A percentile compares a stretch with the other conserved stretches of the same genome.
phyloP scores from a whole-genome alignment of 2,797 vertebrate genomes.

The Novumbra hubbsi region DNA sequence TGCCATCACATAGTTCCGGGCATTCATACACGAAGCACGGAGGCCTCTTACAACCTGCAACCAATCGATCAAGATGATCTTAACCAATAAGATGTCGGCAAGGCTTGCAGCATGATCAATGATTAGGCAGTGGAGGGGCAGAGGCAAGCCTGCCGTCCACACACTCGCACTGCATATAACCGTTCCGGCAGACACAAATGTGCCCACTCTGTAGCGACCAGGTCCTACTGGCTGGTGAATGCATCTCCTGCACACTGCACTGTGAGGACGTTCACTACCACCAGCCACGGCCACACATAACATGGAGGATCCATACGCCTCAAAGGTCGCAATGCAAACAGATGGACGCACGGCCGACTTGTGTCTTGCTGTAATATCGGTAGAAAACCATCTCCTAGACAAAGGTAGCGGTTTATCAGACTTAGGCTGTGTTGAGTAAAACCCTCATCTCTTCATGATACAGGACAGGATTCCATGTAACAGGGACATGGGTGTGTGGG shows the following conservation, averaged over 20 bases:
- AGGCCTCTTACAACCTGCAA: neutral
- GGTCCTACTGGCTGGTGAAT: conserved; percentile 17
- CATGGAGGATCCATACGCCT: neutral
- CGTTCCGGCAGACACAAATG: conserved; percentile 30
- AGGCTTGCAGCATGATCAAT: conserved; percentile 32
- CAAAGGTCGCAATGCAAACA: neutral
- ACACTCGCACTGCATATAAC: conserved; percentile 15
- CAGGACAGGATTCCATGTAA: conserved; percentile 47
- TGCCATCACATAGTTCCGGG: no score
- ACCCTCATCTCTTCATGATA: conserved; percentile 43
- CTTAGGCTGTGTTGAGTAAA: conserved; percentile 34
- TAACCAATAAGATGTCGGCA: no score
- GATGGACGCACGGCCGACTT: no score
- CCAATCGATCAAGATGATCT: no score
- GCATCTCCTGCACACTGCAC: conserved; percentile 26
- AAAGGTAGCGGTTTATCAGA: conserved; percentile 27
- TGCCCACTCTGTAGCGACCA: conserved; percentile 16
- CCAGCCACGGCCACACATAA: neutral
- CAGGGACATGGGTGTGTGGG: neutral
- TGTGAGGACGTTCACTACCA: conserved; percentile 4
- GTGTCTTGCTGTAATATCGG: neutral
- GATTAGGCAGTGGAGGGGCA: conserved; percentile 27
- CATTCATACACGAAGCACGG: neutral
- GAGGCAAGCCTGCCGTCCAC: conserved; percentile 19
- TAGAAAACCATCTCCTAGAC: neutral